Base-by-base conservation (phyloP, 1,140 invertebrate genomes). In the Drosophila obscura region DNA sequence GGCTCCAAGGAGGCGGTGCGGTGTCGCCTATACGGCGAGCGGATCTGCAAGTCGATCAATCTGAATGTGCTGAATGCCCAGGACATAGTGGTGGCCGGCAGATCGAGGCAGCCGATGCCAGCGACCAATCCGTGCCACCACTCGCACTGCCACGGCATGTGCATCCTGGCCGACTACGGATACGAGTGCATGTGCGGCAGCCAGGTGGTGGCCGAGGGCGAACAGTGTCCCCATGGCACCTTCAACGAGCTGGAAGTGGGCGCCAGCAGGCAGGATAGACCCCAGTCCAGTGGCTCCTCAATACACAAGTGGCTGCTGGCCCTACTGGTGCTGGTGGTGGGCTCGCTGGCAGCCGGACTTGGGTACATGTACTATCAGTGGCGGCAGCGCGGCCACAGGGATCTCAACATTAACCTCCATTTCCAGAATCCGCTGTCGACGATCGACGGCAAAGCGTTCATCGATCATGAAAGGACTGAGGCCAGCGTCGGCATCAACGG, bases 101-200 rank as follows among this genome's bases (percentile, higher is more conserved):
- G 80, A 35, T 94, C 93, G 1, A 90, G 93, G 2, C 95, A 95
- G 73, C 92, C 93, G 2, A 63, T 85, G 22, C 73, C 90, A 7
- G 41, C 61, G 3, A 9, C 55, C 1, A 93, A 95, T 74, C 65
- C 77, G 3, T 95, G 94, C 66, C 53, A 89, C 0, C 85, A 87
- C 6, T 75, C 93, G 4, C 82, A 80, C 8, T 95, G 95, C 2
- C 90, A 93, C 31, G 92, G 93, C 45, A 90, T 95, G 73, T 95
- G 95, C 71, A 90, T 94, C 15, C 76, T 92, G 46, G 92, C 90
- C 2, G 88, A 91, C 5, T 73, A 83, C 1, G 90, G 92, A 0
- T 91, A 92, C 15, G 84, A 91, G 62, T 95, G 94, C 77, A 80
- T 95, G 53, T 95, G 94, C 69, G 91, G 93, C 26, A 82, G 93